Conservation (phyloP, 2,888 invertebrate genomes). For the Tachina fera region DNA sequence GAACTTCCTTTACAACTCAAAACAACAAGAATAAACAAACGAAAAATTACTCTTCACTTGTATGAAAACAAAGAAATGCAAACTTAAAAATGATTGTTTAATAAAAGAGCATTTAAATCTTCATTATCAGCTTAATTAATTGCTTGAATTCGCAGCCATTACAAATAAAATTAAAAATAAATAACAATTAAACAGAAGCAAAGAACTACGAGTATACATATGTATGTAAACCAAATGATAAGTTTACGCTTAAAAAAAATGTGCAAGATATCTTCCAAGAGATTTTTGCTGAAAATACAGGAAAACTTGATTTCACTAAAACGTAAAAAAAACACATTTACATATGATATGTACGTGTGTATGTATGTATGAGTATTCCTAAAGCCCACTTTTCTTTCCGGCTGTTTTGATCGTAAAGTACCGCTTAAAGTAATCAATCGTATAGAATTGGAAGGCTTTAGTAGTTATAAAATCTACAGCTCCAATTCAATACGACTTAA, state of each 20-base stretch:
- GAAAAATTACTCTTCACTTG: background rate
- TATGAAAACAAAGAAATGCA: slow-evolving; percentile 7
- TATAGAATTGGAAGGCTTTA: no score
- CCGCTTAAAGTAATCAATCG: no score
- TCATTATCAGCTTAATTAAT: slow-evolving; percentile 60
- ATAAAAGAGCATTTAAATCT: slow-evolving; percentile 42
- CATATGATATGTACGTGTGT: no score
- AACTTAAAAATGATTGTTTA: slow-evolving; percentile 27
- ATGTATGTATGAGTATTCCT: no score
- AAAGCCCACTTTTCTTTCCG: no score
- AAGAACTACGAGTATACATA: slow-evolving; percentile 2
- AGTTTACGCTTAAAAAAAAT: background rate
- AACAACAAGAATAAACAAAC: slow-evolving; percentile 24
- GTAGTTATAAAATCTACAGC: no score
- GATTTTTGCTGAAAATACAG: background rate
- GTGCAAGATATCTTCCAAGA: background rate
- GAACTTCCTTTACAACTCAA: slow-evolving; percentile 40
- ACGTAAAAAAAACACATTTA: no score
- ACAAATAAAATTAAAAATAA: slow-evolving; percentile 15
- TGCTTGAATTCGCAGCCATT: slow-evolving; percentile 37
- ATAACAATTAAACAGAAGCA: background rate
- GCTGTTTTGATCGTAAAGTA: no score
- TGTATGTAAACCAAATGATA: background rate
- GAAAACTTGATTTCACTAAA: no score
- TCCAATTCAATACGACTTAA: no score